A percentile compares a stretch with the other conserved stretches of the same genome.
phyloP scores from a whole-genome alignment of 2,113 vertebrate genomes.

The Psilopogon haemacephalus region DNA sequence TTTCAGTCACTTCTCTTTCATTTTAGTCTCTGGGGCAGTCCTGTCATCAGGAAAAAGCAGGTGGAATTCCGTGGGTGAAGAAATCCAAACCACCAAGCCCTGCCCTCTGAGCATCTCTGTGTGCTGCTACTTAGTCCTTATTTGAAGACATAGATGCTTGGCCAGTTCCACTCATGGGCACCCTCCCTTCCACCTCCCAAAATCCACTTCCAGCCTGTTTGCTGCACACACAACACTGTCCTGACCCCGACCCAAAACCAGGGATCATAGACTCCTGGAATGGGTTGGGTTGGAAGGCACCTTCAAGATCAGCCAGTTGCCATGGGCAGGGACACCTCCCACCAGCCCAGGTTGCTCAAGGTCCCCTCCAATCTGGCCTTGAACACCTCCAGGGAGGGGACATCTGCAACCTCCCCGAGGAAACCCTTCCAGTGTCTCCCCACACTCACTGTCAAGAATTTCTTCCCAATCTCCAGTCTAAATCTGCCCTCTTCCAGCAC shows the following conservation, averaged over 20 bases:
- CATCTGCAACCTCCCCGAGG: too few relatives aligned
- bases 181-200: not conserved
- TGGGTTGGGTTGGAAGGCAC: too few relatives aligned
- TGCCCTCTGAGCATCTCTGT: rapidly evolving
- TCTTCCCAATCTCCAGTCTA: too few relatives aligned
- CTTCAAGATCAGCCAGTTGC: too few relatives aligned
- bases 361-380: too few relatives aligned
- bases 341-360: too few relatives aligned
- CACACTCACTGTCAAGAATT: too few relatives aligned
- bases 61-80: not conserved
- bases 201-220: not conserved
- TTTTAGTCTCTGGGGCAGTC: not conserved
- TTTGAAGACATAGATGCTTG: rapidly evolving
- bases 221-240: not conserved
- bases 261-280: too few relatives aligned
- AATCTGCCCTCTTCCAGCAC: not conserved
- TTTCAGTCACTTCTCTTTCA: not conserved
- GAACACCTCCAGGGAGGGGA: too few relatives aligned
- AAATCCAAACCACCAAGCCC: not conserved
- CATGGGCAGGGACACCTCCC: too few relatives aligned
- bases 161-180: not conserved
- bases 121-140: rapidly evolving
- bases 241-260: not conserved
- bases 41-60: not conserved
- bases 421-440: too few relatives aligned